These are phyloP conservation scores for Pseudopleuronectes americanus DNA, from an alignment of 2,797 vertebrate genomes.

Conservation along the genomic window DNA sequence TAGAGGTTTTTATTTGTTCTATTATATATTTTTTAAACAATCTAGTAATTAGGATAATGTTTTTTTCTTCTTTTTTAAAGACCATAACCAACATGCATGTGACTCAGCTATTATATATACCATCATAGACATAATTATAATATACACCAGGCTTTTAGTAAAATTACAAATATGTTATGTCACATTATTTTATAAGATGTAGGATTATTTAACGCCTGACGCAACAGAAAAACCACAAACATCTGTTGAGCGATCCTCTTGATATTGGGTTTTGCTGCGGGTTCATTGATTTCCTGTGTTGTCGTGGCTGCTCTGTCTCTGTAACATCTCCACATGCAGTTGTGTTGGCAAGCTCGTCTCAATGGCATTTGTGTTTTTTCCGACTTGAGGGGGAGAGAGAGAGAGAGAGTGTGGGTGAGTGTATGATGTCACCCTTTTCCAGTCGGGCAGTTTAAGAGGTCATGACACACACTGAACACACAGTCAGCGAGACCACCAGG, in stretches of 20 bases:
- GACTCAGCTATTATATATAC: neutral
- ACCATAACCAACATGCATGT: neutral
- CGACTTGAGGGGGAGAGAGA: neutral
- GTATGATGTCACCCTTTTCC: slow-evolving; percentile 68
- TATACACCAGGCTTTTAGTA: neutral
- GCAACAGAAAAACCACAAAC: neutral
- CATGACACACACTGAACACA: slow-evolving; percentile 52
- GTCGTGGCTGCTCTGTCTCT: slow-evolving; percentile 10
- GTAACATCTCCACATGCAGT: neutral
- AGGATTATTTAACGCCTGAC: no score
- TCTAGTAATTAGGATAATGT: no score
- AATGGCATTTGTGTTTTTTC: slow-evolving; percentile 11
- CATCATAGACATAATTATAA: neutral
- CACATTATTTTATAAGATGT: neutral
- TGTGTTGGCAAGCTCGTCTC: neutral
- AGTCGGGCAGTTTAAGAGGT: slow-evolving; percentile 68
- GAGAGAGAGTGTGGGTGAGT: slow-evolving; percentile 8
- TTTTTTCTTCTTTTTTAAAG: no score
- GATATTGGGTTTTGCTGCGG: neutral
- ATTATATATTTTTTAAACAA: no score
- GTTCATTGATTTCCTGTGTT: neutral
- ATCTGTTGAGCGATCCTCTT: neutral
- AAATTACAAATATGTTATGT: neutral
- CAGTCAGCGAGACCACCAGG: slow-evolving; percentile 31
- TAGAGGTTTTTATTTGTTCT: no score